Conservation (phyloP, 2,888 invertebrate genomes). For the Xanthorhoe designata region DNA sequence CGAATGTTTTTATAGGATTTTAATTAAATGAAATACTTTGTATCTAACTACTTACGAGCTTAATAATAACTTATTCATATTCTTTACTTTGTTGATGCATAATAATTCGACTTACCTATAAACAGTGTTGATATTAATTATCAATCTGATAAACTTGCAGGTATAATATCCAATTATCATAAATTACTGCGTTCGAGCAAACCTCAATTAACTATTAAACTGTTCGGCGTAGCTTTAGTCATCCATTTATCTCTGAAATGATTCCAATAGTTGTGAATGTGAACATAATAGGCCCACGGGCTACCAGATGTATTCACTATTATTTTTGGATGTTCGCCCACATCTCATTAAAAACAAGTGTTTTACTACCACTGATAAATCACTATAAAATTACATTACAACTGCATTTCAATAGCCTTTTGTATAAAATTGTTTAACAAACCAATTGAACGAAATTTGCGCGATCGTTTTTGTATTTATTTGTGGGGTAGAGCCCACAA, state of each 20-base stretch:
- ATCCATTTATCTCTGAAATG: constrained; percentile 29
- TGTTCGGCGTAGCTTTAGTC: constrained; percentile 20
- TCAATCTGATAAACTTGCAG: constrained; percentile 22
- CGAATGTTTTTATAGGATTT: constrained; percentile 8
- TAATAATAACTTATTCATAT: background rate
- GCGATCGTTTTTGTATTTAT: constrained; percentile 36
- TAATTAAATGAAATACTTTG: background rate
- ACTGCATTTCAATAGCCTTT: constrained; percentile 55
- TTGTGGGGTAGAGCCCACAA: constrained; percentile 25
- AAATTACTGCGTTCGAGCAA: constrained; percentile 22
- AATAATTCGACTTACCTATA: constrained; percentile 6
- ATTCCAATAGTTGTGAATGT: constrained; percentile 19
- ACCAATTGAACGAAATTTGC: constrained; percentile 39
- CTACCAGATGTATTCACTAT: constrained; percentile 25
- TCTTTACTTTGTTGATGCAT: background rate
- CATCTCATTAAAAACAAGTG: constrained; percentile 48
- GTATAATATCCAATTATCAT: constrained; percentile 29
- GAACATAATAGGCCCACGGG: constrained; percentile 14
- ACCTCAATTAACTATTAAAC: constrained; percentile 32
- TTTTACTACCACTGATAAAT: constrained; percentile 52
- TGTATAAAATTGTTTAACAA: constrained; percentile 55
- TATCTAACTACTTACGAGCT: background rate
- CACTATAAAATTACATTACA: constrained; percentile 55
- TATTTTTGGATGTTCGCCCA: constrained; percentile 28
- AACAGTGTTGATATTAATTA: constrained; percentile 20